Evolutionary conservation across 2,113 vertebrate species (phyloP), one percentile per base, ranked within the genome.

Genomic region (Martes martes): DNA sequence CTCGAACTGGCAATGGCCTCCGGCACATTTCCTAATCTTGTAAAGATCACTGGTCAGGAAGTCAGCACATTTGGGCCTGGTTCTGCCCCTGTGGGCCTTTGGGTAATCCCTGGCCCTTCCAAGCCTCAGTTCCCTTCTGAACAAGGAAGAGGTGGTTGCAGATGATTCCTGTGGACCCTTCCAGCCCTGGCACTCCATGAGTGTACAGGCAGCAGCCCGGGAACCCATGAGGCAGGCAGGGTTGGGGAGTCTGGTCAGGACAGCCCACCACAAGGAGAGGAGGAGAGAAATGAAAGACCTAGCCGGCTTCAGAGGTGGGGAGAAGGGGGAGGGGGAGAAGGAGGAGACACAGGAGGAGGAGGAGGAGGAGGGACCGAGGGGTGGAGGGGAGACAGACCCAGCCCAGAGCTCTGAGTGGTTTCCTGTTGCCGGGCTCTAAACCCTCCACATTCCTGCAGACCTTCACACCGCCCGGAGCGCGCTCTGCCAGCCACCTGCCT

Each of bases 381-480:
- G 93, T 33, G 95, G 96, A 79, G 83, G 93, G 87, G 39, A 98
- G 91, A 98, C 97, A 99, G 98, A 98, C 98, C 99, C 99, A 98
- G 99, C 99, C 99, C 99, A 98, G 57, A 92, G 82, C 99, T 99
- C 98, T 33, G 94, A 98, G 98, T 92, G 97, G 98, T 98, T 99
- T 99, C 99, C 99, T 99, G 99, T 99, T 98, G 99, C 98, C 98
- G 94, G 98, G 92, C 98, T 98, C 98, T 98, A 98, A 98, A 98
- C 96, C 98, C 92, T 98, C 98, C 99, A 99, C 99, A 99, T 99
- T 99, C 98, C 99, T 98, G 95, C 98, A 98, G 99, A 98, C 97
- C 89, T 89, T 98, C 98, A 98, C 85, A 98, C 99, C 69, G 98
- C 98, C 99, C 94, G 99, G 98, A 99, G 98, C 98, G 98, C 76